Percentiles rank a stretch among this genome's conserved stretches.
Conservation (phyloP, 1,140 invertebrate species). For the Drosophila obscura region DNA sequence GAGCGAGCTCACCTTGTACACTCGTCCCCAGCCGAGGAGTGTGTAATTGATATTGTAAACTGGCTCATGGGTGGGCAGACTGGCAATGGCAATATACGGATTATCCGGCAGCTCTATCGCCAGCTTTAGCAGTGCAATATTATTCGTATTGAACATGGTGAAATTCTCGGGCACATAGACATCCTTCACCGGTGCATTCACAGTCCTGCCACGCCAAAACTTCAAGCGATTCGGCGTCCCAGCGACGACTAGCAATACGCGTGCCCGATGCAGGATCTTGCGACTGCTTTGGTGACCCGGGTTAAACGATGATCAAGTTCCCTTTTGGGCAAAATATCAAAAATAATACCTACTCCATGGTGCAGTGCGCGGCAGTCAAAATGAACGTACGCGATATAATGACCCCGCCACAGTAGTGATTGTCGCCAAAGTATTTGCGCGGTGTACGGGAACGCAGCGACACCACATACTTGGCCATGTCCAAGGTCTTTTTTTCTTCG, state of each 20-base stretch:
- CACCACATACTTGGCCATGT: slow-evolving; percentile 44
- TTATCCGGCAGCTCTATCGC: slow-evolving; percentile 28
- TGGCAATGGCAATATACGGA: slow-evolving; percentile 22
- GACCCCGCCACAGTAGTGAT: slow-evolving; percentile 52
- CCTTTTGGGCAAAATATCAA: too few species aligned
- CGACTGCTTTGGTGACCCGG: slow-evolving; percentile 22
- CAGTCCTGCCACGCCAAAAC: rapidly evolving
- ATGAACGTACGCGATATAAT: slow-evolving; percentile 38
- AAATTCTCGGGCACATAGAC: slow-evolving; percentile 50
- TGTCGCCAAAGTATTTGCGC: slow-evolving; percentile 43
- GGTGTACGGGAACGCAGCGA: slow-evolving; percentile 54
- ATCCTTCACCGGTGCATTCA: slow-evolving; percentile 22
- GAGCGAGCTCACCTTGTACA: slow-evolving; percentile 33
- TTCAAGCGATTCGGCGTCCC: slow-evolving; percentile 43
- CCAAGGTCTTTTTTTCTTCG: background rate
- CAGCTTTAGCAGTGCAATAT: slow-evolving; percentile 49
- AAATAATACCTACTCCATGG: slow-evolving; percentile 55
- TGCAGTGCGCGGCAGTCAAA: slow-evolving; percentile 52
- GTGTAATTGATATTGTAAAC: slow-evolving; percentile 22
- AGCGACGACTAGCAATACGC: slow-evolving; percentile 44
- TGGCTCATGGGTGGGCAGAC: slow-evolving; percentile 30
- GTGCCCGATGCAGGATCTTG: slow-evolving; percentile 39
- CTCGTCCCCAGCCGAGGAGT: slow-evolving; percentile 59
- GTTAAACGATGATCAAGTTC: too few species aligned
- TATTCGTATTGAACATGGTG: slow-evolving; percentile 49